A percentile compares a stretch with the other conserved stretches of the same genome.
Conservation (phyloP, 2,113 vertebrate genomes). For the Antennarius striatus region DNA sequence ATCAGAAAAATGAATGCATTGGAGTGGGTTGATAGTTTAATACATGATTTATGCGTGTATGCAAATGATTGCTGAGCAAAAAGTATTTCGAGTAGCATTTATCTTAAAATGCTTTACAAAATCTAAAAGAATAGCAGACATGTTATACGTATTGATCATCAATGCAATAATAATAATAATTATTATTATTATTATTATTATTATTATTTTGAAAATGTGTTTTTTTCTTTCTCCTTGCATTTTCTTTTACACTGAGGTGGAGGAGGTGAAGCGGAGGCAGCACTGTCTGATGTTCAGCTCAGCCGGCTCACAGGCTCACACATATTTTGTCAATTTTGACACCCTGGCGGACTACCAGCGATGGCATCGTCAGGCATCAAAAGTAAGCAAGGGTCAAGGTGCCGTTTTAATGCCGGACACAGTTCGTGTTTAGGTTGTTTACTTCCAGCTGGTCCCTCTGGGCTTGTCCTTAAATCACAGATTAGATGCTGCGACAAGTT, state of each 20-base stretch:
- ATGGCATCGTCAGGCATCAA: constrained; percentile 93
- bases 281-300: constrained; percentile 92
- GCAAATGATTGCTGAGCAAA: too few relatives aligned
- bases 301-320: constrained; percentile 90
- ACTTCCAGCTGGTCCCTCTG: constrained; percentile 8
- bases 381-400: constrained; percentile 78
- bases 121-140: too few relatives aligned
- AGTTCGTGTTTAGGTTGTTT: constrained; percentile 4
- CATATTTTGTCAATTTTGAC: constrained; percentile 92
- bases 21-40: too few relatives aligned
- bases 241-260: constrained; percentile 78
- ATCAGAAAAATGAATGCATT: too few relatives aligned
- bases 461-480: constrained; percentile 16
- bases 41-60: too few relatives aligned
- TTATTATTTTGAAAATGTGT: neutral
- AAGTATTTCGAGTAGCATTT: too few relatives aligned
- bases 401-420: neutral
- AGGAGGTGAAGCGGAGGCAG: constrained; percentile 90
- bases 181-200: neutral
- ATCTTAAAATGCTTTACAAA: too few relatives aligned
- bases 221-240: neutral
- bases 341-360: constrained; percentile 88
- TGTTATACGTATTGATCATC: too few relatives aligned
- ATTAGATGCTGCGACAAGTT: neutral
- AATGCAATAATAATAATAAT: too few relatives aligned